Conservation (phyloP, 2,797 vertebrate genomes). For the Artibeus jamaicensis region DNA sequence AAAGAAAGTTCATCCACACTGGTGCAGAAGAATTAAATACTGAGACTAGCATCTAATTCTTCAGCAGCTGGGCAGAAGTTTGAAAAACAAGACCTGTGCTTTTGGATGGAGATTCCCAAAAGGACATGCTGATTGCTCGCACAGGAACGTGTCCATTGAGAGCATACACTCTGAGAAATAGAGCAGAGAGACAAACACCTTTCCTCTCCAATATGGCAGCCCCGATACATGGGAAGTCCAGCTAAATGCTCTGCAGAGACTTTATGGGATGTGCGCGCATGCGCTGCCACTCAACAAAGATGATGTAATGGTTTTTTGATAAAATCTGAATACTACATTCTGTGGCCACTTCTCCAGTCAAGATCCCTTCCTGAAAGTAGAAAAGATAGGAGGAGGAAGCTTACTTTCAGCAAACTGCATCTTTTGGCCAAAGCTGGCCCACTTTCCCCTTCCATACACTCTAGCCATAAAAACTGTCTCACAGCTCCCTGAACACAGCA, state of each 20-base stretch:
- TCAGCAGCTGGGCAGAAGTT: neutral
- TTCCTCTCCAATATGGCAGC: neutral
- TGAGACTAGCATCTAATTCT: neutral
- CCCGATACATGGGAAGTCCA: neutral
- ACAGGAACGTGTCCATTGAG: neutral
- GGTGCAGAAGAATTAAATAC: neutral
- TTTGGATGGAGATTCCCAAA: neutral
- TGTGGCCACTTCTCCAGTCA: neutral
- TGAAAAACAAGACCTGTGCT: neutral
- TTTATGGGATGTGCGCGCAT: neutral
- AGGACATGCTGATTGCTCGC: neutral
- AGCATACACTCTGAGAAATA: neutral
- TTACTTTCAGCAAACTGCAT: neutral
- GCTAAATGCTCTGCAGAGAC: neutral
- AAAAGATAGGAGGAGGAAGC: neutral
- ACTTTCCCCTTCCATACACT: neutral
- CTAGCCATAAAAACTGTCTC: neutral
- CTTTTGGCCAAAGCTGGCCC: neutral
- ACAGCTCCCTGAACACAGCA: neutral
- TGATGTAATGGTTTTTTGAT: neutral
- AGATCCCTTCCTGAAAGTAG: neutral
- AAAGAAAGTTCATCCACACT: neutral
- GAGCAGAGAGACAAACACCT: neutral
- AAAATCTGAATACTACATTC: neutral
- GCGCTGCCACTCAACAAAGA: neutral